Evolutionary conservation across 2,113 vertebrate genomes (phyloP), one percentile per base, ranked within the genome.

Genomic region (Pachycephala philippinensis): DNA sequence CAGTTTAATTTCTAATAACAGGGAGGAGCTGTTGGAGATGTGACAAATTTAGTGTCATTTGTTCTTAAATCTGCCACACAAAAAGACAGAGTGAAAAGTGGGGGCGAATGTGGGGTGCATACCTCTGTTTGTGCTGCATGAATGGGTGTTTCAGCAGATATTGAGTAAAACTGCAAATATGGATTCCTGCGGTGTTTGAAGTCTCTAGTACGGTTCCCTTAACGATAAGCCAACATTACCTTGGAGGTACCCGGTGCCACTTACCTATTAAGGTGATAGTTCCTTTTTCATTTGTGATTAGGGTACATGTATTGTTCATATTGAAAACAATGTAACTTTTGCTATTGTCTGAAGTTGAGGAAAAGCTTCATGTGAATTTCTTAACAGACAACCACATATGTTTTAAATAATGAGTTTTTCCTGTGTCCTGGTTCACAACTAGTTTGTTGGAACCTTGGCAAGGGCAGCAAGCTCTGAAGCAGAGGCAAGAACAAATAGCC

Each of bases 51-150:
- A 47, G 13, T 39, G 23, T 81, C 5, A 15, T 28, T 47, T 81
- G 4, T 82, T 74, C 27, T 61, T 65, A 52, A 69, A 60, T 56
- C 20, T 85, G 20, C 26, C 12, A 8, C 15, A 5, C 54, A 26
- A 81, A 84, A 60, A 3, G 2, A 11, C 37, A 12, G 10, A 1
- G 2, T 78, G 26, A 44, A 42, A 69, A 40, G 30, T 3, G 6
- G 15, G 18, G 19, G 5, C 0, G 1, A 33, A 13, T 10, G 10
- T 2, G 7, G 20, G 2, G 5, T 0, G 1, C 35, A 45, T 10
- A 44, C 20, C 33, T 77, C 17, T 74, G 11, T 56, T 64, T 52
- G 2, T 60, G 40, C 23, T 42, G 3, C 39, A 17, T 65, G 56
- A 47, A 33, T 42, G 33, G 4, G 3, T 65, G 13, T 78, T 69